A percentile compares a stretch with the other conserved stretches of the same genome.
phyloP scores from a whole-genome alignment of 1,140 invertebrate genomes.

The Tyrophagus putrescentiae region DNA sequence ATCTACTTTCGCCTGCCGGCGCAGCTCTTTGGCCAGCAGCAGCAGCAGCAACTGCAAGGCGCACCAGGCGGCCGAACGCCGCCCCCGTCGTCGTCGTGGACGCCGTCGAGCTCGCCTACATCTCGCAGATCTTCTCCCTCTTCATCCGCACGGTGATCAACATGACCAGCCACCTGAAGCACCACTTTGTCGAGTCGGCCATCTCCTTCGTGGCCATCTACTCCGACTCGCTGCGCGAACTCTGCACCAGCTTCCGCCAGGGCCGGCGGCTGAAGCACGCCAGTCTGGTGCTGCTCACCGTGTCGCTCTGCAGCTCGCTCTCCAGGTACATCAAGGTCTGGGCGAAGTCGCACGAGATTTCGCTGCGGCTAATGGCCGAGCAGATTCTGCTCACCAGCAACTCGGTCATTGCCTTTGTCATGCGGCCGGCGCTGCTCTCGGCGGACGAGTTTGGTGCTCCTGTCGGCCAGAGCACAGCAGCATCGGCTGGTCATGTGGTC shows the following conservation, averaged over 20 bases:
- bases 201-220: conserved; percentile 18
- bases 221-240: not conserved
- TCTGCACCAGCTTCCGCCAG: not conserved
- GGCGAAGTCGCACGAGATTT: conserved; percentile 2
- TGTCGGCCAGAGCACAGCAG: not conserved
- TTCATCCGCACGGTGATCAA: conserved; percentile 9
- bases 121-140: conserved; percentile 1
- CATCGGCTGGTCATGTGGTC: not conserved
- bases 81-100: too few species aligned
- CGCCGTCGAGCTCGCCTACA: not conserved
- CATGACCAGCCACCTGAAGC: conserved; percentile 3
- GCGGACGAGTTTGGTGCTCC: not conserved
- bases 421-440: conserved; percentile 10
- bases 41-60: not conserved
- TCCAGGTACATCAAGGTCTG: conserved; percentile 12
- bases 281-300: not conserved
- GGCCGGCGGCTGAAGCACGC: not conserved
- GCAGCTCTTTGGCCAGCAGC: not conserved
- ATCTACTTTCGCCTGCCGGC: not conserved
- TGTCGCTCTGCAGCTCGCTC: conserved; percentile 6
- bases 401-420: conserved; percentile 18
- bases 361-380: not conserved
- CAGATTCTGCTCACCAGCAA: conserved; percentile 15
- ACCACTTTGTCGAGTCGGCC: conserved; percentile 16
- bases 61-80: not conserved